Conservation (phyloP, 2,888 invertebrate species). For the Nemurella pictetii region DNA sequence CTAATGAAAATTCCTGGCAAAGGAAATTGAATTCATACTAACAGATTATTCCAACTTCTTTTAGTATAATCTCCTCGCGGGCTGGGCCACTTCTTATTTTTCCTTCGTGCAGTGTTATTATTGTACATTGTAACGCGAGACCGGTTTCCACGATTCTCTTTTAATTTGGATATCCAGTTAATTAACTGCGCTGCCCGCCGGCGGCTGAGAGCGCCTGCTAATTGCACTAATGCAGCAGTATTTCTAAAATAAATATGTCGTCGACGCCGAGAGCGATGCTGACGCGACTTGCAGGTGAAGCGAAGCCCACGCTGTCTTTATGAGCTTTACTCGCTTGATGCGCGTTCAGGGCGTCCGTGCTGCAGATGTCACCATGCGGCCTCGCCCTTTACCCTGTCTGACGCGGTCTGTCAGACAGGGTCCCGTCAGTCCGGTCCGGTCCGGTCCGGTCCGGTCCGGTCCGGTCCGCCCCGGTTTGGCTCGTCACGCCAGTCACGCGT, state of each 20-base stretch:
- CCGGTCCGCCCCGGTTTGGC: too few species aligned
- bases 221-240: neutral
- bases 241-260: neutral
- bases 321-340: too few species aligned
- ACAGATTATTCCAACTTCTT: neutral
- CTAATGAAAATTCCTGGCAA: constrained; percentile 2
- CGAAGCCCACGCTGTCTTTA: too few species aligned
- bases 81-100: neutral
- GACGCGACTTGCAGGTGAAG: neutral
- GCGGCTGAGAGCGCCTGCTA: neutral
- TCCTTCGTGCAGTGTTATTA: neutral
- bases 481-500: too few species aligned
- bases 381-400: too few species aligned
- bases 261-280: neutral
- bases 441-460: too few species aligned
- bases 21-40: constrained; percentile 17
- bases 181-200: neutral
- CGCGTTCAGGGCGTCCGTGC: too few species aligned
- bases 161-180: neutral
- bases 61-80: neutral
- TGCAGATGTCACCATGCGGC: too few species aligned
- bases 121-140: neutral
- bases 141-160: neutral
- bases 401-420: too few species aligned
- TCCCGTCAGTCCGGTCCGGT: too few species aligned